These are phyloP conservation scores for Leptestheria dahalacensis DNA, from an alignment of 1,140 invertebrate genomes.

Conservation along the genomic window DNA sequence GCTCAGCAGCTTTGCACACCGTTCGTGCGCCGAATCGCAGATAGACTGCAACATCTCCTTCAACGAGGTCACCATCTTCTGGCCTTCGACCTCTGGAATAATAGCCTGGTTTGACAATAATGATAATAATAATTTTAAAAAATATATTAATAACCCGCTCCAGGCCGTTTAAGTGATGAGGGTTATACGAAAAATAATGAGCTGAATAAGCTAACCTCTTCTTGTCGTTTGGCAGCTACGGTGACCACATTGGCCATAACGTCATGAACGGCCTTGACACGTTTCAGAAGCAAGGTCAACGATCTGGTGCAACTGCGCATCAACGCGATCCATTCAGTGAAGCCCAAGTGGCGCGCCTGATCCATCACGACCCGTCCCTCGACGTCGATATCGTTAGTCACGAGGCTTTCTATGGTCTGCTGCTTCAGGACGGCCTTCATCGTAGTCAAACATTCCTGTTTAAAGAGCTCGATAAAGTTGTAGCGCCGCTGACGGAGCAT, in stretches of 20 bases:
- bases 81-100: constrained; percentile 1
- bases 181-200: too few relatives aligned
- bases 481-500: constrained; percentile 70
- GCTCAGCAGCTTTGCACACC: constrained; percentile 67
- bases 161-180: too few relatives aligned
- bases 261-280: constrained; percentile 51
- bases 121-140: background rate
- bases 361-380: constrained; percentile 27
- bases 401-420: constrained; percentile 33
- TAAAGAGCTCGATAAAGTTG: constrained; percentile 55
- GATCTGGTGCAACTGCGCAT: constrained; percentile 56
- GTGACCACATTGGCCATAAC: constrained; percentile 42
- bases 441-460: constrained; percentile 72
- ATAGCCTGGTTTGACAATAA: background rate
- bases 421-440: constrained; percentile 80
- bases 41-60: constrained; percentile 57
- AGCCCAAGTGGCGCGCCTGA: constrained; percentile 43
- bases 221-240: constrained; percentile 24
- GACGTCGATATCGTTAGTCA: constrained; percentile 16
- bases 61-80: constrained; percentile 32
- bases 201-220: too few relatives aligned
- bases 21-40: constrained; percentile 82
- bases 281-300: constrained; percentile 42
- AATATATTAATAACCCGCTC: too few relatives aligned
- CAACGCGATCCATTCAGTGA: constrained; percentile 62